Conservation (phyloP, 2,113 vertebrate genomes). For the Tonatia bakeri region DNA sequence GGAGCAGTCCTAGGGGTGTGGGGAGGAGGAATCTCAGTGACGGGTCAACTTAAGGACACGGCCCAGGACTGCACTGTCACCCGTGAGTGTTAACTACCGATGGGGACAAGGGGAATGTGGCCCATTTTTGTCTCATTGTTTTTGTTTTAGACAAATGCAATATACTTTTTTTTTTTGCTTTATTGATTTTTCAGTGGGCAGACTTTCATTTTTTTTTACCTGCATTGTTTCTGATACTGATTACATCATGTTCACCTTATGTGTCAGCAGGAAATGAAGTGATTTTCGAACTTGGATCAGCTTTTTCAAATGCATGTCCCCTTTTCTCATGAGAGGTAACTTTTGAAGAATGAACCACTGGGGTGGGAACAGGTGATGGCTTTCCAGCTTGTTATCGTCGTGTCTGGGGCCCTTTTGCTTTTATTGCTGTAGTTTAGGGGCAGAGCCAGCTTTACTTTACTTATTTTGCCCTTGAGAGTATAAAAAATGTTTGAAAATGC, state of each 20-base stretch:
- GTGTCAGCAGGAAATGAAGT: background rate
- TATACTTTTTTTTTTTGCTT: background rate
- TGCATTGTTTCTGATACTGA: slow-evolving; percentile 1
- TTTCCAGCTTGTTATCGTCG: background rate
- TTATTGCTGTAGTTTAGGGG: background rate
- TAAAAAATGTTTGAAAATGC: background rate
- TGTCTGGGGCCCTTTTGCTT: background rate
- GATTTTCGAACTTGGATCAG: background rate
- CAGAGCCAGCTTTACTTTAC: background rate
- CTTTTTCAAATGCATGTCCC: background rate
- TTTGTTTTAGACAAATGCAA: background rate
- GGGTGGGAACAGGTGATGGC: background rate
- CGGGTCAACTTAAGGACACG: background rate
- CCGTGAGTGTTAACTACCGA: background rate
- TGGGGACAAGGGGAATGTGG: background rate
- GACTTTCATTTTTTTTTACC: background rate
- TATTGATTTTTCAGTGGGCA: background rate
- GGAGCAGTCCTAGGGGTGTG: too few species aligned
- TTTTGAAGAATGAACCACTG: background rate
- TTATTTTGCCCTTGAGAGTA: background rate
- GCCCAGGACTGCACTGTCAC: background rate
- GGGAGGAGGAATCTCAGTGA: background rate
- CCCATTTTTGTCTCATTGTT: slow-evolving; percentile 1
- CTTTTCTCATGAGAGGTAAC: background rate
- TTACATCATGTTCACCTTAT: background rate